Evolutionary conservation across 2,113 vertebrate species (phyloP).

Genomic region (Pholis gunnellus): DNA sequence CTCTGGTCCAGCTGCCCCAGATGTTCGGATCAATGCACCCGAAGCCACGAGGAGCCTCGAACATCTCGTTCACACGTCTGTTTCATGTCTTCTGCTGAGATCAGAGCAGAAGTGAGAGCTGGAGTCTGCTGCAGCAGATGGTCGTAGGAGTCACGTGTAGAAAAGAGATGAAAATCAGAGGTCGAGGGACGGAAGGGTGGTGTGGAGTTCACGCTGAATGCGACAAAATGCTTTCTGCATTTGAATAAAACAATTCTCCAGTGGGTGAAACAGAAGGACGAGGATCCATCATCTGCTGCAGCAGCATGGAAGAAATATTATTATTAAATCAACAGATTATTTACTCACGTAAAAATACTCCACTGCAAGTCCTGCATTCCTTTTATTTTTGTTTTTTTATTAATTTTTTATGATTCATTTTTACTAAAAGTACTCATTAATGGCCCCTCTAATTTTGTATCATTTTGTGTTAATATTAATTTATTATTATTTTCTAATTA

Average conservation of each 20-base stretch:
- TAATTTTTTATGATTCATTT: too few species aligned
- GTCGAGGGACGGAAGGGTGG: conserved; percentile 13
- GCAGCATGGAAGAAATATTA: not conserved
- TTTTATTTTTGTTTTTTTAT: too few species aligned
- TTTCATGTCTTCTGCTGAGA: not conserved
- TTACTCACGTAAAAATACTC: not conserved
- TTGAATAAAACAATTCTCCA: not conserved
- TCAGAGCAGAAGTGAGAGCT: not conserved
- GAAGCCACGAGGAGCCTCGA: not conserved
- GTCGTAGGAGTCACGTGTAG: not conserved
- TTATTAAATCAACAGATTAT: not conserved
- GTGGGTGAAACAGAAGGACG: conserved; percentile 3
- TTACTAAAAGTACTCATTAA: not conserved
- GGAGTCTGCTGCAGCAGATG: conserved; percentile 5
- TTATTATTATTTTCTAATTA: too few species aligned
- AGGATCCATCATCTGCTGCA: not conserved
- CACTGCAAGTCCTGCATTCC: not conserved
- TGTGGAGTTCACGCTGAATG: not conserved
- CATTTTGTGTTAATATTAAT: not conserved
- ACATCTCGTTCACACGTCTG: not conserved
- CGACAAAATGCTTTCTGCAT: conserved; percentile 7
- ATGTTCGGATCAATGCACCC: conserved; percentile 7
- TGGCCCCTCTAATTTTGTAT: not conserved
- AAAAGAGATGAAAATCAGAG: conserved; percentile 13
- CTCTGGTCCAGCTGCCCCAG: conserved; percentile 19